Percentiles rank a stretch among this genome's conserved stretches.
Conservation (phyloP, 1,140 invertebrate species). For the Pentalonia nigronervosa region DNA sequence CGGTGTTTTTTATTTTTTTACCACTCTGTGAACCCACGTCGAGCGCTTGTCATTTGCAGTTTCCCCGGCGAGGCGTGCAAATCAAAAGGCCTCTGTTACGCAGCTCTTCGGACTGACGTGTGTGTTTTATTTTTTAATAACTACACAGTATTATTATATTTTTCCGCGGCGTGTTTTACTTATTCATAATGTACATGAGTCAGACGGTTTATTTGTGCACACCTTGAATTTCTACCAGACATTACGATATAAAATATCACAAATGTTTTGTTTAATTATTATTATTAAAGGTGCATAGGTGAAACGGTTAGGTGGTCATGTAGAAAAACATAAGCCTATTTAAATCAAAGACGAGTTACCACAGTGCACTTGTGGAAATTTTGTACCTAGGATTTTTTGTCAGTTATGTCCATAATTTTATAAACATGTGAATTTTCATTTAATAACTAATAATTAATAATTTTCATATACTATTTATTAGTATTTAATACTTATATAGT, state of each 20-base stretch:
- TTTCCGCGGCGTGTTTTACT: not conserved
- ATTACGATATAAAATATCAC: too few species aligned
- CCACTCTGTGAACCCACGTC: not conserved
- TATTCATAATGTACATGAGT: not conserved
- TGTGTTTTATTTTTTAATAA: not conserved
- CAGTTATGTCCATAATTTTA: not conserved
- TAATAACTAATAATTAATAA: too few species aligned
- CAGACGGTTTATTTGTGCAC: not conserved
- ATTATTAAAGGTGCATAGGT: not conserved
- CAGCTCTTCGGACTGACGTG: not conserved
- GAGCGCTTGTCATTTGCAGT: constrained; percentile 45
- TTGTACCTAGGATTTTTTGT: not conserved
- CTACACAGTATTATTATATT: not conserved
- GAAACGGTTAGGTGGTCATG: not conserved
- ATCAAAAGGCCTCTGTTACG: constrained; percentile 23
- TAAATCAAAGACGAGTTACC: not conserved
- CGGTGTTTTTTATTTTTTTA: not conserved
- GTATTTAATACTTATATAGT: too few species aligned
- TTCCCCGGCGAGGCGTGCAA: not conserved
- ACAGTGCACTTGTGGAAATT: not conserved
- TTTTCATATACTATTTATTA: too few species aligned
- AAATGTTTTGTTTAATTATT: not conserved
- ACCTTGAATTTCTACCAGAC: not conserved
- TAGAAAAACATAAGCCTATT: not conserved
- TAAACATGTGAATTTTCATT: not conserved